Evolutionary conservation across 2,113 vertebrate species (phyloP).

Genomic region (Oryzias javanicus): DNA sequence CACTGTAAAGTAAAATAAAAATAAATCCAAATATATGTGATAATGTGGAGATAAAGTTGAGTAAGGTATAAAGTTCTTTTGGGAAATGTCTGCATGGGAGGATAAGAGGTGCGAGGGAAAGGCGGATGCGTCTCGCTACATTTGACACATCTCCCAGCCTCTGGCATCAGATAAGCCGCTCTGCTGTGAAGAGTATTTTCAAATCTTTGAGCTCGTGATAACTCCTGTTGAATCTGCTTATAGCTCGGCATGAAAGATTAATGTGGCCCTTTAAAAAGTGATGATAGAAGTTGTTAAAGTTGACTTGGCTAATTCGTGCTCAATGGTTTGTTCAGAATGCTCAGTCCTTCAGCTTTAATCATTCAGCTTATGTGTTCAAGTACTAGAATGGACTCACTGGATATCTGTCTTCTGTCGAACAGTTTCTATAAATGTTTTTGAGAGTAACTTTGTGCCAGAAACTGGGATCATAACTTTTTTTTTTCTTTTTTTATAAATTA

Average conservation of each 20-base stretch:
- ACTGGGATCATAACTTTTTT: too few species aligned
- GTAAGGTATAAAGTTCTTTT: conserved; percentile 26
- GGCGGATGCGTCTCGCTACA: conserved; percentile 46
- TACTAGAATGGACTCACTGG: background rate
- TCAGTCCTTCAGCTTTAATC: conserved; percentile 13
- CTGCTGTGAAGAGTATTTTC: conserved; percentile 46
- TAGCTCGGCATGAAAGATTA: conserved; percentile 59
- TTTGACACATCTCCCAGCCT: conserved; percentile 61
- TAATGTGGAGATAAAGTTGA: conserved; percentile 38
- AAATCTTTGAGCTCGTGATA: conserved; percentile 60
- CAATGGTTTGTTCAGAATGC: conserved; percentile 27
- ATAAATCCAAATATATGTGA: conserved; percentile 16
- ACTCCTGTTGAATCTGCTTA: conserved; percentile 63
- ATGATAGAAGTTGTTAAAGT: conserved; percentile 38
- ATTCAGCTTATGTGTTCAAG: conserved; percentile 7
- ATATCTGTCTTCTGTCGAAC: too few species aligned
- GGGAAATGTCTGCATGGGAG: conserved; percentile 46
- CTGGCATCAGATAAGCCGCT: conserved; percentile 71
- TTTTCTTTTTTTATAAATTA: too few species aligned
- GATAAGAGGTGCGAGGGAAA: conserved; percentile 55
- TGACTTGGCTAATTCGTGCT: conserved; percentile 28
- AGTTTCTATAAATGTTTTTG: too few species aligned
- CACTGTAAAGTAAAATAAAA: conserved; percentile 12
- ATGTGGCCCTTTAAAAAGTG: conserved; percentile 54
- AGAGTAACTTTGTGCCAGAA: too few species aligned